Base-by-base conservation (phyloP, 2,113 vertebrate species). In the Solenodon paradoxus region DNA sequence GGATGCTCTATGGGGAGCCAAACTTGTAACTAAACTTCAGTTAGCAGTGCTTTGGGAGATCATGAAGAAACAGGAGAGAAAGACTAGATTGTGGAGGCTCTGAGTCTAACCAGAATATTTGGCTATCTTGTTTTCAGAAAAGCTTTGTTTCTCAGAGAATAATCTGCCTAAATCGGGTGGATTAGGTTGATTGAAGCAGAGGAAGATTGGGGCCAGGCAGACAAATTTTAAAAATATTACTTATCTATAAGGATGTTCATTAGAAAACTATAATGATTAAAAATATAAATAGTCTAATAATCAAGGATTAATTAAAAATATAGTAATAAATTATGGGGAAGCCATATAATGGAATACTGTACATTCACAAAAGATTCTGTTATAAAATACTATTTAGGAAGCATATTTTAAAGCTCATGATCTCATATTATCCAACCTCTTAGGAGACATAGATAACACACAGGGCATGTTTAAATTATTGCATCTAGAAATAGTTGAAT, bases 241-340 rank as follows among this genome's bases (percentile, higher is more conserved):
- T 95, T 87, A 95, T 77, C 71, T 90, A 69, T 22, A 82, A 89
- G 59, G 92, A 84, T 93, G 55, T 66, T 86, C 38, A 69, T 38
- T 74, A n/a, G 13, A 71, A 64, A 96, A 55, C 84, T 92, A 90
- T 85, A 83, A 55, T 63, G 42, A 20, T 38, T 20, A 78, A 77
- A 83, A 83, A 57, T 72, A 66, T 82, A 79, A 94, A 69, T 49
- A 72, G 42, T 74, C 45, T 85, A 63, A 69, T 30, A 80, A 32
- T 64, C 38, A 85, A 24, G 32, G 42, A 71, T 82, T 63, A 68
- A 42, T 11, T 92, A 66, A 79, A 94, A 79, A 88, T 47, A 42
- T 51, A 26, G 19, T 57, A 51, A 90, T 88, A 79, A 77, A 68
- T 85, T 81, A 88, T 17, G 35, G 30, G 26, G 84, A 9, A 69